A percentile compares a stretch with the other conserved stretches of the same genome.
Conservation (phyloP, 1,140 invertebrate species). For the Sycobia sp. region DNA sequence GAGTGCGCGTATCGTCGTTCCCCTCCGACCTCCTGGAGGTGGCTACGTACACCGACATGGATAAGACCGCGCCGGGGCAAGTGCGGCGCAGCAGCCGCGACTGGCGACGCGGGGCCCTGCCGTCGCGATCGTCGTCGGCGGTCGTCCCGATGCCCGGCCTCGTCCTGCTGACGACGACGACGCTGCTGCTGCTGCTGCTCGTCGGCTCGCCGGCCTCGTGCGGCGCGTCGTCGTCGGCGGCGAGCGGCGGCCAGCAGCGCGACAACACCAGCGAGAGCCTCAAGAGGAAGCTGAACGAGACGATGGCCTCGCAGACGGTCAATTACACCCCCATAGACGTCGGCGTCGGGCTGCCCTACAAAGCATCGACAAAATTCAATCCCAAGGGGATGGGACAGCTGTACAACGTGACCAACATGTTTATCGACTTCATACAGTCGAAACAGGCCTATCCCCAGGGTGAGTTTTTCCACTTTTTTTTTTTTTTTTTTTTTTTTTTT, state of each 20-base stretch:
- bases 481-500: too few species aligned
- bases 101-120: too few species aligned
- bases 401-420: slow-evolving; percentile 68
- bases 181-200: not conserved
- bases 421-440: slow-evolving; percentile 65
- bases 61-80: too few species aligned
- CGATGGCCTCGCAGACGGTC: slow-evolving; percentile 55
- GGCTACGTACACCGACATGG: not conserved
- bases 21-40: not conserved
- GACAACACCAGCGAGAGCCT: slow-evolving; percentile 57
- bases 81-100: too few species aligned
- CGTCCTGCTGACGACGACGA: too few species aligned
- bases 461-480: too few species aligned
- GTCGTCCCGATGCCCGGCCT: not conserved
- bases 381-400: slow-evolving; percentile 71
- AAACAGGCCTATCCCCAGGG: slow-evolving; percentile 64
- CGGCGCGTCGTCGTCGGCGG: not conserved
- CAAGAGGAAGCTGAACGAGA: slow-evolving; percentile 56
- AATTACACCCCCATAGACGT: slow-evolving; percentile 57
- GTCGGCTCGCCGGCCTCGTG: not conserved
- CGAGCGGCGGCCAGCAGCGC: too few species aligned
- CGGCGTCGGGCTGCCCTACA: slow-evolving; percentile 58
- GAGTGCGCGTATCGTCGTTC: not conserved
- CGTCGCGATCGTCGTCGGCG: not conserved
- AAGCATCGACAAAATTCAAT: slow-evolving; percentile 66